Evolutionary conservation across 2,888 invertebrate genomes (phyloP).

Genomic region (Oscheius sp.): DNA sequence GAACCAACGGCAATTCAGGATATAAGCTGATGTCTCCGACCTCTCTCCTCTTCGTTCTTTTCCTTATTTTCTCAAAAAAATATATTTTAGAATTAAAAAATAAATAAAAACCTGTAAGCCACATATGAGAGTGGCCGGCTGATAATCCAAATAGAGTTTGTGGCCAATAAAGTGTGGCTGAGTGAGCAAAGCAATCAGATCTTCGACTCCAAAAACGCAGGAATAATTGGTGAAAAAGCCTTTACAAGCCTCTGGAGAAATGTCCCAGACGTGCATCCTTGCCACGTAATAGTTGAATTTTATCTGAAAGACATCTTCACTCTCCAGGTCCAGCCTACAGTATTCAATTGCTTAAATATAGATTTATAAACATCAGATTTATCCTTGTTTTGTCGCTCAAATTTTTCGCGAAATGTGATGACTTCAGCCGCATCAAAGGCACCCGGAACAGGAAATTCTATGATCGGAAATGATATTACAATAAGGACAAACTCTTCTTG

Average conservation of each 20-base stretch:
- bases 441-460: neutral
- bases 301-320: neutral
- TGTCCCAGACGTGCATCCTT: conserved; percentile 6
- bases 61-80: neutral
- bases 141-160: conserved; percentile 42
- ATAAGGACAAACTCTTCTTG: neutral
- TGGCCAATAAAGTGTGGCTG: conserved; percentile 41
- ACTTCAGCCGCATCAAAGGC: neutral
- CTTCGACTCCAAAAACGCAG: conserved; percentile 44
- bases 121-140: conserved; percentile 46
- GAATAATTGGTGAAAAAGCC: conserved; percentile 26
- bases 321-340: neutral
- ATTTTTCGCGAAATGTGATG: neutral
- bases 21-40: neutral
- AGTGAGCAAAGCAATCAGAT: conserved; percentile 29
- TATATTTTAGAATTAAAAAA: neutral
- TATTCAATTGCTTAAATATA: neutral
- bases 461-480: too few relatives aligned
- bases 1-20: neutral
- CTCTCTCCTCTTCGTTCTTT: neutral
- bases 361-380: neutral
- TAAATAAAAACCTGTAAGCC: conserved; percentile 31
- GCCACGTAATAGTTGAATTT: neutral
- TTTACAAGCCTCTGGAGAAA: neutral
- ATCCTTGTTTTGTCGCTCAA: neutral